Evolutionary conservation across 2,113 vertebrate genomes (phyloP).

Genomic region (Cygnus atratus): DNA sequence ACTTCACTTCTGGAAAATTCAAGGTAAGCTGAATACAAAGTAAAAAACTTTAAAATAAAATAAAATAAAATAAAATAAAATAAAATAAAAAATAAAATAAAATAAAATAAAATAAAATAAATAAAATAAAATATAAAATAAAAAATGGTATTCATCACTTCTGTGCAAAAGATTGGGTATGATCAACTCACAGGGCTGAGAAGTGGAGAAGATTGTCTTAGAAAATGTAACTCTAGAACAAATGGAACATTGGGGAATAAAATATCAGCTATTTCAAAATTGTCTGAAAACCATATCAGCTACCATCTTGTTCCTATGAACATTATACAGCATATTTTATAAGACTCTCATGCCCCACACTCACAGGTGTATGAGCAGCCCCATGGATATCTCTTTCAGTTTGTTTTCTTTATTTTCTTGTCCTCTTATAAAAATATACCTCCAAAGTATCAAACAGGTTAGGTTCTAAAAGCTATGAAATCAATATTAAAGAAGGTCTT

Average conservation of each 20-base stretch:
- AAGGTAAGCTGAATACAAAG: background rate
- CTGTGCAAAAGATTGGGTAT: background rate
- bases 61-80: no score
- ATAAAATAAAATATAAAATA: background rate
- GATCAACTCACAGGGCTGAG: background rate
- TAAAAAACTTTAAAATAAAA: no score
- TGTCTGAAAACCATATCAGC: background rate
- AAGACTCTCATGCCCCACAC: background rate
- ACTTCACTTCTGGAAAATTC: background rate
- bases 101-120: no score
- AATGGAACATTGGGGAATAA: background rate
- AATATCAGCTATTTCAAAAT: background rate
- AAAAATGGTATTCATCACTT: background rate
- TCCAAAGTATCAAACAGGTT: background rate
- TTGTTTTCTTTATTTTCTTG: background rate
- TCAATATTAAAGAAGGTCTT: background rate
- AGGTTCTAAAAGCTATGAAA: background rate
- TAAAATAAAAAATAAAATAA: no score
- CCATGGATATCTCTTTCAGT: background rate
- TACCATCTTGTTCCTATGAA: background rate
- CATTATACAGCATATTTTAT: background rate
- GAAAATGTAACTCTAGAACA: background rate
- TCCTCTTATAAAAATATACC: background rate
- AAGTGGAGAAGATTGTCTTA: background rate
- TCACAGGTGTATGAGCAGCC: background rate